Base-by-base conservation (phyloP, 1,140 invertebrate species). In the Elymnias hypermnestra region DNA sequence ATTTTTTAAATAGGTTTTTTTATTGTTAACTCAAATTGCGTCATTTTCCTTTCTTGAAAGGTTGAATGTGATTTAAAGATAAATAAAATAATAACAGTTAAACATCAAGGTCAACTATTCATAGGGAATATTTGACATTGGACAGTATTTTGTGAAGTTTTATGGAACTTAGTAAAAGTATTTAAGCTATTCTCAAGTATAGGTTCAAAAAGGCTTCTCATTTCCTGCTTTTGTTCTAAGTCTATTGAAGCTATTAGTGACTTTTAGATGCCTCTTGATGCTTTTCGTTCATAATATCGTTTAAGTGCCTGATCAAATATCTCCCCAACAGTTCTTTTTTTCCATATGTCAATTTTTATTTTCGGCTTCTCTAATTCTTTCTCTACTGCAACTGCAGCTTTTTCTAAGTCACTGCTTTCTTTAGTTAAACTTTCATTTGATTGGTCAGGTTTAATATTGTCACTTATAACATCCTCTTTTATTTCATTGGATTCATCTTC, bases 301-400 rank as follows among this genome's bases (percentile, higher is more conserved):
- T 92, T 87, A 14, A 94, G 68, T n/a, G 95, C 95, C 37, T 90
- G 91, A 45, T 94, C 91, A 83, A 94, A 94, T n/a, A 91, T 87
- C 35, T 90, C 87, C 1, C 94, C 95, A 8, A 96, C 90, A 36
- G 94, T 97, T 66, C 94, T 88, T 65, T 97, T 97, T 63, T 91
- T 90, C 93, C 93, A 96, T 58, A 95, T 93, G 54, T 91, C 89
- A 35, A 90, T 83, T 73, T 92, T 93, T 8, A 84, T 67, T 70
- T 89, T 87, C 3, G 57, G 44, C 47, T 63, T 44, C 25, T 46
- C 38, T 58, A 57, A 54, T 51, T 71, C 40, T 17, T 26, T n/a
- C 33, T 43, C 25, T 8, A 64, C 19, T 31, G 48, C 31, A 18
- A 52, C 45, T 40, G 47, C 28, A 1, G 33, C 39, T 23, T 4